Percentiles rank a stretch among this genome's conserved stretches.
phyloP scores from a whole-genome alignment of 2,888 invertebrate species.

The Dynastes tityus region DNA sequence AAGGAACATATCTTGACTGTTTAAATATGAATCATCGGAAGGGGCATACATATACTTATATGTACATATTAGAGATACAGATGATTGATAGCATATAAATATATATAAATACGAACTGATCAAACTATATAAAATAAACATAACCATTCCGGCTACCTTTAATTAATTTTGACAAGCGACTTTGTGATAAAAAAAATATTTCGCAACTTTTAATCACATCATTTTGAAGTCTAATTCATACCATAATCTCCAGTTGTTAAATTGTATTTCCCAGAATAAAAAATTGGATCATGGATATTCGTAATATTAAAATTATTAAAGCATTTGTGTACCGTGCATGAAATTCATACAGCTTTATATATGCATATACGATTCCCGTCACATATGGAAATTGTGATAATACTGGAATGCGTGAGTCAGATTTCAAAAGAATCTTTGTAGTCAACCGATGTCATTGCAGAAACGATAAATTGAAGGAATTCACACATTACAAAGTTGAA shows the following conservation, averaged over 20 bases:
- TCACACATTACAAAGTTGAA: too few relatives aligned
- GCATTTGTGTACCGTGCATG: too few relatives aligned
- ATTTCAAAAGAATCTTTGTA: too few relatives aligned
- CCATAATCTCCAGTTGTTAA: not conserved
- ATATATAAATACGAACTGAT: not conserved
- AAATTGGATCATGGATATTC: not conserved
- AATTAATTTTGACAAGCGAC: not conserved
- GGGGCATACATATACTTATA: not conserved
- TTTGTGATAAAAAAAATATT: not conserved
- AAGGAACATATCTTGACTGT: slow-evolving; percentile 19
- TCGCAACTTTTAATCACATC: not conserved
- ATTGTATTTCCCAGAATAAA: not conserved
- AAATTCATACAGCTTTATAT: too few relatives aligned
- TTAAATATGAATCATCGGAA: slow-evolving; percentile 22
- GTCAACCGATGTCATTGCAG: too few relatives aligned
- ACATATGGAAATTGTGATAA: too few relatives aligned
- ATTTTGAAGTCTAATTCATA: not conserved
- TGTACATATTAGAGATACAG: slow-evolving; percentile 12
- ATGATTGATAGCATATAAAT: slow-evolving; percentile 6
- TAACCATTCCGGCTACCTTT: not conserved
- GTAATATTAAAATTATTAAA: not conserved
- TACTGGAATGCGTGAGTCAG: too few relatives aligned
- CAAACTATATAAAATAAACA: slow-evolving; percentile 10
- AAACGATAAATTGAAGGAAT: too few relatives aligned
- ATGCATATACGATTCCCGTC: too few relatives aligned